Percentiles rank a stretch among this genome's conserved stretches.
Conservation (phyloP, 2,113 vertebrate species). For the Periophthalmodon schlosseri region DNA sequence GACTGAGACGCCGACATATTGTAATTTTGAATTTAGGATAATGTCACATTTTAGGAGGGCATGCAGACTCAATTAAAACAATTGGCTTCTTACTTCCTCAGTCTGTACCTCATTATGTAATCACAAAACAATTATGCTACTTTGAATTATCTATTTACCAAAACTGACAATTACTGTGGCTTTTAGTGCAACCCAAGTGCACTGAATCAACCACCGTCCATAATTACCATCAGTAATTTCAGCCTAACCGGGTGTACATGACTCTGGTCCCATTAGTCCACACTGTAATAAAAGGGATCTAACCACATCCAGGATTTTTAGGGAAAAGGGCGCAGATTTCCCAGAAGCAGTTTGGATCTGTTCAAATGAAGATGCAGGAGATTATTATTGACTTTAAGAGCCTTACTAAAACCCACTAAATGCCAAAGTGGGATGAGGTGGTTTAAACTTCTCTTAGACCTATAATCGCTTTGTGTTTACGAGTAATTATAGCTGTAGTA, state of each 20-base stretch:
- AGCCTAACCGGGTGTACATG: conserved; percentile 52
- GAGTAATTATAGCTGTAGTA: conserved; percentile 26
- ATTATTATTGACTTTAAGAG: conserved; percentile 19
- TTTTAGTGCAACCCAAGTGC: neutral
- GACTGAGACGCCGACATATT: too few species aligned
- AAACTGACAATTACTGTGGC: neutral
- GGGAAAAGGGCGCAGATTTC: conserved; percentile 19
- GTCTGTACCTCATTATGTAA: neutral
- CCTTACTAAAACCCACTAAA: conserved; percentile 13
- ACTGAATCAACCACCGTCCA: conserved; percentile 13
- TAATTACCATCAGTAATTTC: conserved; percentile 22
- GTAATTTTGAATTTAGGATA: too few species aligned
- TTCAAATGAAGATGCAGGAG: conserved; percentile 23
- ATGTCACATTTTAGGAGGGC: too few species aligned
- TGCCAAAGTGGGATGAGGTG: conserved; percentile 9
- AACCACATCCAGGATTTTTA: conserved; percentile 48
- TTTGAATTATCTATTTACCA: neutral
- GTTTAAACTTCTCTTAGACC: neutral
- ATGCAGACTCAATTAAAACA: neutral
- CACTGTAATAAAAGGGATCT: conserved; percentile 20
- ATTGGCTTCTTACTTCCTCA: neutral
- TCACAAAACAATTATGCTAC: neutral
- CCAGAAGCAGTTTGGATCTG: conserved; percentile 26
- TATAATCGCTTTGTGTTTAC: conserved; percentile 11
- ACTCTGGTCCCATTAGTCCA: conserved; percentile 41